Conservation (phyloP, 1,140 invertebrate species). For the Megathymus violae region DNA sequence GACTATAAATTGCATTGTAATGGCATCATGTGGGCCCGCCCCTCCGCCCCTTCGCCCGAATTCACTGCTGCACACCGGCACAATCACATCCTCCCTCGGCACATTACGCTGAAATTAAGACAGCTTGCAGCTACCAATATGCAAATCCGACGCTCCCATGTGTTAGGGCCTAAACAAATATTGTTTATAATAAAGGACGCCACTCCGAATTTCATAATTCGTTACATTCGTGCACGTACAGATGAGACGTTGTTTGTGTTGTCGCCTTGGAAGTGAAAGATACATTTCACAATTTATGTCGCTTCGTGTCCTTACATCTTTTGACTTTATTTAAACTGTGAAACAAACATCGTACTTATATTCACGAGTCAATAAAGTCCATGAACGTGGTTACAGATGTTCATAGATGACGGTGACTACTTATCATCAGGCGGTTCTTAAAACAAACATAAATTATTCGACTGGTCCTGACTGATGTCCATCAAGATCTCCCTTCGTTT, state of each 20-base stretch:
- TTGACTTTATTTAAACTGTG: constrained; percentile 4
- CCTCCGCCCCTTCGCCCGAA: constrained; percentile 9
- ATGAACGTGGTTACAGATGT: too few relatives aligned
- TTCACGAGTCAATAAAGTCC: too few relatives aligned
- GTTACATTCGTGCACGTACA: constrained; percentile 28
- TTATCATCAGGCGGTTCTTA: too few relatives aligned
- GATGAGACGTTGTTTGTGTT: constrained; percentile 27
- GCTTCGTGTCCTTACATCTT: constrained; percentile 24
- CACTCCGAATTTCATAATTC: constrained; percentile 38
- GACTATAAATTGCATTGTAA: constrained; percentile 62
- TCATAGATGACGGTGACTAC: too few relatives aligned
- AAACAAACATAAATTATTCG: too few relatives aligned
- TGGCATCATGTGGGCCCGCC: constrained; percentile 50
- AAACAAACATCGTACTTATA: too few relatives aligned
- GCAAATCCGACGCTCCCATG: constrained; percentile 45
- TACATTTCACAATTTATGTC: constrained; percentile 32
- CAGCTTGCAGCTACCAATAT: constrained; percentile 63
- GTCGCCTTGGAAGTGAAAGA: constrained; percentile 26
- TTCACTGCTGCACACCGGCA: not conserved
- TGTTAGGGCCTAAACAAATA: constrained; percentile 41
- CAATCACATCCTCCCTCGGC: constrained; percentile 47
- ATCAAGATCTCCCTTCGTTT: too few relatives aligned
- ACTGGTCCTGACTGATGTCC: too few relatives aligned
- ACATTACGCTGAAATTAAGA: constrained; percentile 65
- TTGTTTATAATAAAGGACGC: constrained; percentile 39